Conservation (phyloP, 2,888 invertebrate genomes). For the Nomada fucata region DNA sequence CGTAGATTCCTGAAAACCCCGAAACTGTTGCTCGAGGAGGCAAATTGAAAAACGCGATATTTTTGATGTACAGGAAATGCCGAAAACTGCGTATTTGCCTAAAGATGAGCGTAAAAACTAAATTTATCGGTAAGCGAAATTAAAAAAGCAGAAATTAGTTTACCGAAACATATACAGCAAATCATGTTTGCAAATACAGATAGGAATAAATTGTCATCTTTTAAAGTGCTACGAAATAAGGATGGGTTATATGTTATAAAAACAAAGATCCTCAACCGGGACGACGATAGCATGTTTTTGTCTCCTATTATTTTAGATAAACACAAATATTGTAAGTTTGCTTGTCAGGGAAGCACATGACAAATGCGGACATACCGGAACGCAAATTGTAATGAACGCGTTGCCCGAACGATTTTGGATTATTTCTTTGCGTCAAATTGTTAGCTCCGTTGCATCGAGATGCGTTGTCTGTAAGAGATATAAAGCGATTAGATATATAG, state of each 20-base stretch:
- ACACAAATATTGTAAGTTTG: conserved; percentile 64
- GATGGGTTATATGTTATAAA: background rate
- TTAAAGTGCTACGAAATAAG: background rate
- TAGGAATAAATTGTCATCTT: background rate
- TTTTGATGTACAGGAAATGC: background rate
- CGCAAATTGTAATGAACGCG: background rate
- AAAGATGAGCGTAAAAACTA: background rate
- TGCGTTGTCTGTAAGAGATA: background rate
- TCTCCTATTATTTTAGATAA: conserved; percentile 71
- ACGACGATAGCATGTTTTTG: conserved; percentile 52
- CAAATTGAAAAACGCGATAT: background rate
- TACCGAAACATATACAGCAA: no score
- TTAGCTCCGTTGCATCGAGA: background rate
- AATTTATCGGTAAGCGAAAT: background rate
- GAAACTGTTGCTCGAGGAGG: no score
- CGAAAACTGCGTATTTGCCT: background rate
- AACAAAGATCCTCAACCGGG: background rate
- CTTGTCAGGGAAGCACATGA: conserved; percentile 61
- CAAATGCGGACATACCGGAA: conserved; percentile 58
- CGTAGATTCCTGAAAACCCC: no score
- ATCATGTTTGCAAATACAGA: background rate
- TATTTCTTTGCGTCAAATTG: background rate
- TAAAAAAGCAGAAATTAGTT: background rate
- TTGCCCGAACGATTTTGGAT: conserved; percentile 42
- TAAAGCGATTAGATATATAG: conserved; percentile 62